Evolutionary conservation across 1,140 invertebrate genomes (phyloP).

Genomic region (Rhyzopertha dominica): DNA sequence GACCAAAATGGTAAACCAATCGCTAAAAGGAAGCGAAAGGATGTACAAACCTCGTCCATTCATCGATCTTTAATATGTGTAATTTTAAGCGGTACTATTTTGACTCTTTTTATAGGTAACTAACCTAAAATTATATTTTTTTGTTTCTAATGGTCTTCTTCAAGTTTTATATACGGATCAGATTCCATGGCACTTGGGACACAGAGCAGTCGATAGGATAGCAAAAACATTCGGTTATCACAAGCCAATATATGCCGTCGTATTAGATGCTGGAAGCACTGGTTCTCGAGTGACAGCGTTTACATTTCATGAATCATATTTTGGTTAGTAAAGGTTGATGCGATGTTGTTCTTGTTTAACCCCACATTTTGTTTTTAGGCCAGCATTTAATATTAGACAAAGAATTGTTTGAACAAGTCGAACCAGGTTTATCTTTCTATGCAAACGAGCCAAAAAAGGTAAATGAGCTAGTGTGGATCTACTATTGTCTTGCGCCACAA

Average conservation of each 20-base stretch:
- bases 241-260: slow-evolving; percentile 78
- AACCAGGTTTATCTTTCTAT: slow-evolving; percentile 85
- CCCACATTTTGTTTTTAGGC: slow-evolving; percentile 50
- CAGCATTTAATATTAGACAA: slow-evolving; percentile 67
- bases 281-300: slow-evolving; percentile 89
- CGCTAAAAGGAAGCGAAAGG: slow-evolving; percentile 28
- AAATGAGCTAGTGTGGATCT: slow-evolving; percentile 28
- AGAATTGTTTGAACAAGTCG: slow-evolving; percentile 78
- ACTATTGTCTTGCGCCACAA: too few species aligned
- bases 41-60: slow-evolving; percentile 28
- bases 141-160: slow-evolving; percentile 18
- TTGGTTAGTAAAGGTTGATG: slow-evolving; percentile 47
- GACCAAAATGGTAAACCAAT: slow-evolving; percentile 31
- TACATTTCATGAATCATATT: slow-evolving; percentile 72
- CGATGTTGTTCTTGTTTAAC: too few species aligned
- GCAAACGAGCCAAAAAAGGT: slow-evolving; percentile 70
- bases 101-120: slow-evolving; percentile 39
- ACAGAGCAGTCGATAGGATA: slow-evolving; percentile 55
- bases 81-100: slow-evolving; percentile 38
- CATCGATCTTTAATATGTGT: slow-evolving; percentile 40
- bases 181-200: slow-evolving; percentile 43
- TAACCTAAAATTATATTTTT: slow-evolving; percentile 4
- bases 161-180: slow-evolving; percentile 42
- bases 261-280: slow-evolving; percentile 95
- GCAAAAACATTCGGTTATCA: slow-evolving; percentile 64